A percentile compares a stretch with the other conserved stretches of the same genome.
Conservation (phyloP, 53 echinoderm and acorn worm genomes). For the Temnopleurus reevesii region DNA sequence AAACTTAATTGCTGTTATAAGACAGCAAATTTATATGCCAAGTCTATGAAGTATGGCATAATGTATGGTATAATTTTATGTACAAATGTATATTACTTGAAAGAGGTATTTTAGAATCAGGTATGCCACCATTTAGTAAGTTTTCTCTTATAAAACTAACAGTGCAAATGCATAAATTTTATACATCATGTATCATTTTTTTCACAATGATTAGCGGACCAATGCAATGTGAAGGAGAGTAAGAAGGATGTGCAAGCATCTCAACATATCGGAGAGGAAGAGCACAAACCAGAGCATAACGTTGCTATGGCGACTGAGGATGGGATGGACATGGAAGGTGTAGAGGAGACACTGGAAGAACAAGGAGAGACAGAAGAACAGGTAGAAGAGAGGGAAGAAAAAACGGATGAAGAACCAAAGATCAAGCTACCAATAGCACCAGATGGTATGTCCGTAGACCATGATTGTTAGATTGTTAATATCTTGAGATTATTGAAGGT, state of each 20-base stretch:
- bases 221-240: background rate
- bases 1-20: no score
- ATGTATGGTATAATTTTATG: no score
- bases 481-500: no score
- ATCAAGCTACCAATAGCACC: slow-evolving; percentile 75
- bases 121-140: no score
- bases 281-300: background rate
- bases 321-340: background rate
- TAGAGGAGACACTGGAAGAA: background rate
- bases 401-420: background rate
- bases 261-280: background rate
- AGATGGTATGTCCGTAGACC: slow-evolving; percentile 69
- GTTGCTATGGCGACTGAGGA: background rate
- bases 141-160: no score
- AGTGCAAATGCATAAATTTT: background rate
- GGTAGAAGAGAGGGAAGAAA: slow-evolving; percentile 30
- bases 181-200: no score
- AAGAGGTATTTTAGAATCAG: no score
- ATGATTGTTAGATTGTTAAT: no score
- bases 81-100: no score
- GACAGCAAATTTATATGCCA: no score
- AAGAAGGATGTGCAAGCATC: background rate
- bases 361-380: background rate
- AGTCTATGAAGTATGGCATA: no score
- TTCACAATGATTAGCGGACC: background rate